Base-by-base conservation (phyloP, 2,113 vertebrate genomes). In the Corydoras maculifer region DNA sequence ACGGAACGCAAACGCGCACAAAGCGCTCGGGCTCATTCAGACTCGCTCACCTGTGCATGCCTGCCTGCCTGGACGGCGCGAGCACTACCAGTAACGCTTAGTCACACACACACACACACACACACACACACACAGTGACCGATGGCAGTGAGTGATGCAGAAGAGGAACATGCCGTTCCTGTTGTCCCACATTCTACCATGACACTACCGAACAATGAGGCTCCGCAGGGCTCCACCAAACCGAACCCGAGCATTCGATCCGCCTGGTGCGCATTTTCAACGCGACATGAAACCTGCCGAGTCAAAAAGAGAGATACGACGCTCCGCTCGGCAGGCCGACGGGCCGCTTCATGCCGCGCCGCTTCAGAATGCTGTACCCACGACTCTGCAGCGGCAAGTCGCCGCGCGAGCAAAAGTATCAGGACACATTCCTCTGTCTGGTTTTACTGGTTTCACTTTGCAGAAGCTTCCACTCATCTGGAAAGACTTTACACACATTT, bases 91-190 rank as follows among this genome's bases (percentile, higher is more conserved):
- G 51, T 53, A 53, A 12, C 9, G 9, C 51, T 53, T 14, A 12
- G 10, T 53, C 57, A 25, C 57, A 58, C 57, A 58, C 57, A 58
- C 57, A 58, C 57, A 58, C 57, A 58, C 57, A 58, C 15, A 58
- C 57, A 59, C 15, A 29, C 18, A 13, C 7, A 61, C 11, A 29
- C 35, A 43, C 35, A 43, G 35, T 43, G 35, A 43, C 35, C 35
- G 35, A 43, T 43, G 35, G 35, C 35, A 43, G 35, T 43, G 35
- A 43, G 35, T 43, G 35, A 43, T 43, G 35, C 35, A 43, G 35
- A 43, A 49, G 51, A 53, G 9, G 51, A 53, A 53, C 51, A 14
- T 53, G 51, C 13, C 51, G 13, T 12, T 53, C 51, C 51, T 1
- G 51, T 53, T 53, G 51, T 14, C 3, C 51, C 13, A 14, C 51